Evolutionary conservation across 2,888 invertebrate genomes (phyloP), one percentile per base, ranked within the genome.

Genomic region (Pterostichus niger): DNA sequence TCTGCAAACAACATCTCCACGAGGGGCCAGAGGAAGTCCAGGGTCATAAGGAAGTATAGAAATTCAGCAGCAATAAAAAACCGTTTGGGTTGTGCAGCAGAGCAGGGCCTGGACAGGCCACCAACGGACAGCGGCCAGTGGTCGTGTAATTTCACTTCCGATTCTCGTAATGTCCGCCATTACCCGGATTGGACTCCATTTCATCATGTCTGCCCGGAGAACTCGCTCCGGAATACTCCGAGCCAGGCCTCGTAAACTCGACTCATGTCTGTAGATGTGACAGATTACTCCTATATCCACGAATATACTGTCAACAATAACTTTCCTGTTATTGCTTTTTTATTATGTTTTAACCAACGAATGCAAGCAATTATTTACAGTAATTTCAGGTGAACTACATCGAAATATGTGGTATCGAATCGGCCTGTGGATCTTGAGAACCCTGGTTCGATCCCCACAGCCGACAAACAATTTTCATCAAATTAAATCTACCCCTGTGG

Each of bases 141-240:
- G 85, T 87, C 86, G 86, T 87, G 87, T 87, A 87, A 87, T 87
- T 87, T 85, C 77, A 86, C 86, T 86, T 87, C 87, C 87, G 87
- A 85, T 86, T 85, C 86, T 86, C 86, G 86, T 87, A 86, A 87
- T 86, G 86, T 85, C 86, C 85, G 85, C 87, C 86, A 86, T 86
- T 86, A 86, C 85, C 84, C 86, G 84, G 85, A 86, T 86, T 85
- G 86, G 85, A 84, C 85, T 83, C 84, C 84, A 84, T 85, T 83
- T 83, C 77, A 83, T 83, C 83, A 83, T 83, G 68, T 71, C 68
- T 64, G 40, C 59, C n/a, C 40, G n/a, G 64, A 15, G 40, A 64
- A 13, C 15, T 52, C 56, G 56, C 56, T 17, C 56, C 56, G 49
- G 49, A 49, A 17, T 56, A 17, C 13, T 15, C 56, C 9, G 15